Evolutionary conservation across 1,140 invertebrate species (phyloP).

Genomic region (Scaptodrosophila lebanonensis): DNA sequence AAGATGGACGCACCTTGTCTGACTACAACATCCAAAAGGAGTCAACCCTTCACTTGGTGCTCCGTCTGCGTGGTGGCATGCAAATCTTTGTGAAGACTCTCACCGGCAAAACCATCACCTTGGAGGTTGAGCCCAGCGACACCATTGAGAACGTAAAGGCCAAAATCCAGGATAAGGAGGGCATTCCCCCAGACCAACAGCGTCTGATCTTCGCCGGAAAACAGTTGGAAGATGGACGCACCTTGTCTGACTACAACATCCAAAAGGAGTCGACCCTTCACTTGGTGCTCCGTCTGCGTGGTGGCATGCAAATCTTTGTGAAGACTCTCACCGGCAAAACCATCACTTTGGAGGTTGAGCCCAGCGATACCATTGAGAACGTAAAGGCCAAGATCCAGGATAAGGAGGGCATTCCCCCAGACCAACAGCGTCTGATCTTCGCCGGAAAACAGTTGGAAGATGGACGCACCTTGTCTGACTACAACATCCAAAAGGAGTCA

Average conservation of each 20-base stretch:
- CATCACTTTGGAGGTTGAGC: conserved; percentile 88
- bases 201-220: conserved; percentile 82
- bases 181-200: conserved; percentile 85
- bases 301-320: conserved; percentile 91
- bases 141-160: conserved; percentile 90
- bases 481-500: conserved; percentile 93
- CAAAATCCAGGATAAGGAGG: conserved; percentile 86
- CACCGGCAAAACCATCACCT: conserved; percentile 89
- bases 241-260: conserved; percentile 88
- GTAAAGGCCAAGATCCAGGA: conserved; percentile 89
- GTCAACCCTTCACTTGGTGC: conserved; percentile 92
- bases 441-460: conserved; percentile 89
- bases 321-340: conserved; percentile 90
- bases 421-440: conserved; percentile 86
- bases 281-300: conserved; percentile 87
- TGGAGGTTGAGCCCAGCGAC: conserved; percentile 87
- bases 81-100: conserved; percentile 89
- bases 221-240: conserved; percentile 85
- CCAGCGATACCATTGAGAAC: conserved; percentile 90
- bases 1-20: conserved; percentile 87
- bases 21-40: conserved; percentile 93
- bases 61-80: conserved; percentile 92
- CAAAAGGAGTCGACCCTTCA: conserved; percentile 94
- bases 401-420: conserved; percentile 85
- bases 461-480: conserved; percentile 87